Base-by-base conservation (phyloP, 2,888 invertebrate species). In the Aradus depressus region DNA sequence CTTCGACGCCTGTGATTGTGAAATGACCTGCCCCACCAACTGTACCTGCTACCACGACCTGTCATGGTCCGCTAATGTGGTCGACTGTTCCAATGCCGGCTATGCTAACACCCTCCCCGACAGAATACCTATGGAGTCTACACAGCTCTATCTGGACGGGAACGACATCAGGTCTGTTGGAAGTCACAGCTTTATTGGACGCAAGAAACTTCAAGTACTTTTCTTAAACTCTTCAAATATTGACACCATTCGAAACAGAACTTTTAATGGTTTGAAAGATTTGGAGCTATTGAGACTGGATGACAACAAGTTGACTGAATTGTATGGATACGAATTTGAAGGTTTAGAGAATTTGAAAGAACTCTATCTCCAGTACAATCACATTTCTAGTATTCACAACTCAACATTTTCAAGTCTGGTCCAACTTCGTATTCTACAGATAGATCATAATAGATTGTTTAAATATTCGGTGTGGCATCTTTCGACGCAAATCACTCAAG, bases 11-110 rank as follows among this genome's bases (percentile, higher is more conserved):
- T 91, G 90, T 67, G 90, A 91, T 69, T 91, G 90, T 71, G 85
- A 90, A 73, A 88, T 88, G 83, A 86, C 84, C 44, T 91, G 90
- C 64, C 90, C 90, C 21, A 75, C 75, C 50, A 85, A 85, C 65
- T 91, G 90, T 69, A 83, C 84, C 50, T 91, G 90, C 68, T 90
- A 86, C 70, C 85, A 87, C 65, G 89, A 90, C 68, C 83, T 85
- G 65, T 81, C 83, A 21, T 89, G 87, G 84, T 78, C 81, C 38
- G 84, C 85, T 18, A 88, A 88, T 70, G 83, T 88, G 42, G 86
- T 88, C 44, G 86, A 87, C 67, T 88, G 88, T 65, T 81, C 83
- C 42, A 74, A 72, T 54, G 76, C 80, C 57, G 81, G 80, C 44
- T 82, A 84, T 67, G 70, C 75, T 44, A 76, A 76, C 63, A 73